Conservation (phyloP, 2,113 vertebrate genomes). For the Murina feae region DNA sequence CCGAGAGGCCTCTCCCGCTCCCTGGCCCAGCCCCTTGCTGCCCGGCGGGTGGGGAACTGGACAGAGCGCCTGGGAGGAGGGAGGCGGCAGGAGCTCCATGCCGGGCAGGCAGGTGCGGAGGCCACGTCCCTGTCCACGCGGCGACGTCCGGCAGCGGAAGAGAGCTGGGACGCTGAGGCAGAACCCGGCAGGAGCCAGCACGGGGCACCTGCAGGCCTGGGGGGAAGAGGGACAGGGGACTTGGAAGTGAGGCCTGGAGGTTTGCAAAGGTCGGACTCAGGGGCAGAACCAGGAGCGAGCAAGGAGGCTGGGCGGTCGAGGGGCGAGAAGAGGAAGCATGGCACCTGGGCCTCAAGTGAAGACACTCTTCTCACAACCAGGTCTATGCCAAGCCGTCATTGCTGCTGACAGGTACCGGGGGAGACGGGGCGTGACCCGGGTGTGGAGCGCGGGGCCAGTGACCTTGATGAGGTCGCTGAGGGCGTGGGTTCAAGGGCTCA, state of each 20-base stretch:
- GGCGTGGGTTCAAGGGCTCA: background rate
- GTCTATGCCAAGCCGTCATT: background rate
- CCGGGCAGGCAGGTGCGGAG: background rate
- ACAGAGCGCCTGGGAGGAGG: too few species aligned
- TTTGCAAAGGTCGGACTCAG: too few species aligned
- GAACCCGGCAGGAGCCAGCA: background rate
- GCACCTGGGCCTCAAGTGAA: too few species aligned
- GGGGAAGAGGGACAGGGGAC: background rate
- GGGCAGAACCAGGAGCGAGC: background rate
- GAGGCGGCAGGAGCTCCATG: too few species aligned
- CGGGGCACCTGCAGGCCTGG: accelerated
- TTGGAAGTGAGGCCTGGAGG: background rate
- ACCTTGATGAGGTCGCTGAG: background rate
- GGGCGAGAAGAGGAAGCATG: background rate
- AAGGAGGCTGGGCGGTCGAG: background rate
- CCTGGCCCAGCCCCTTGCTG: too few species aligned
- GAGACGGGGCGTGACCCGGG: background rate
- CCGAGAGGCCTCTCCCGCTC: too few species aligned
- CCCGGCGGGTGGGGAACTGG: too few species aligned
- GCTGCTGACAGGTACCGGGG: background rate
- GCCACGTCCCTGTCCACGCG: background rate
- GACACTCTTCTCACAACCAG: background rate
- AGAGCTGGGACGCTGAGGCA: background rate
- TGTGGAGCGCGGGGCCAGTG: too few species aligned
- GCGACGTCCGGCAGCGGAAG: background rate